Evolutionary conservation across 2,797 vertebrate genomes (phyloP).

Genomic region (Coccyzus lansbergi): DNA sequence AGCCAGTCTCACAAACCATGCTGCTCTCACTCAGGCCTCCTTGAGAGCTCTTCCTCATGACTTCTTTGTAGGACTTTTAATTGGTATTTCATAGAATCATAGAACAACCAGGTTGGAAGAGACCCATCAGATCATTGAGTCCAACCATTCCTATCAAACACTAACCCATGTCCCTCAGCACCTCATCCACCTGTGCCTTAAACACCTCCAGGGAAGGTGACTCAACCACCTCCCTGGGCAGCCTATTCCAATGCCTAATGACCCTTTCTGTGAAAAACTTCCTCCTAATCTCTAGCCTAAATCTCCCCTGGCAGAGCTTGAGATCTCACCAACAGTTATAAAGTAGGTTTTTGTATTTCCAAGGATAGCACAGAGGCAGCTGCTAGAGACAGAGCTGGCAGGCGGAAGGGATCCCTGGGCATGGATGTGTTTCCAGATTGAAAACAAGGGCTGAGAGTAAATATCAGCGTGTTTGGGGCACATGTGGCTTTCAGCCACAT

Average conservation of each 20-base stretch:
- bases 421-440: background rate
- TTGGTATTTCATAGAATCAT: too few relatives aligned
- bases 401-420: background rate
- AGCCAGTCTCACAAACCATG: background rate
- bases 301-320: too few relatives aligned
- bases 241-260: too few relatives aligned
- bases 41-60: rapidly evolving
- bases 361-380: background rate
- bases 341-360: background rate
- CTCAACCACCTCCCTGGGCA: too few relatives aligned
- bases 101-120: too few relatives aligned
- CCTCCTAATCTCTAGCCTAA: too few relatives aligned
- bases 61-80: background rate
- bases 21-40: background rate
- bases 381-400: background rate
- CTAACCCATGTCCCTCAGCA: too few relatives aligned
- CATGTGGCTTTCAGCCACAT: rapidly evolving
- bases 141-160: too few relatives aligned
- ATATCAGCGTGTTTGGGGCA: background rate
- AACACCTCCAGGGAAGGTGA: too few relatives aligned
- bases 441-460: background rate
- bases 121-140: too few relatives aligned
- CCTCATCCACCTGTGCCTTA: too few relatives aligned
- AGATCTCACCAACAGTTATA: rapidly evolving
- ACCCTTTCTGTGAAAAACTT: too few relatives aligned